Evolutionary conservation across 2,888 invertebrate species (phyloP), one percentile per base, ranked within the genome.

Genomic region (Dusona sp.): DNA sequence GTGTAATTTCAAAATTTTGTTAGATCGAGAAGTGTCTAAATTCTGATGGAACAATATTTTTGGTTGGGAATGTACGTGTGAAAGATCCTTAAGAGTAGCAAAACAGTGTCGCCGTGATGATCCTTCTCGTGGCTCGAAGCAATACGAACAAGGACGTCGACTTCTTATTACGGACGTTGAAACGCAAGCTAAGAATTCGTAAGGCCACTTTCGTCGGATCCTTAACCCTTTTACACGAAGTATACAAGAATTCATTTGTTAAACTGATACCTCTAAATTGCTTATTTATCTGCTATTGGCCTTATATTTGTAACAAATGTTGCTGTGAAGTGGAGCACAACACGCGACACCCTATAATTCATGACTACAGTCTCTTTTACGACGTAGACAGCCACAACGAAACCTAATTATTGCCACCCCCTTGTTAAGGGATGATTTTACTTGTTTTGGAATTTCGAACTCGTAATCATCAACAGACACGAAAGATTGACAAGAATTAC

Each of bases 131-230:
- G 73, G 33, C 38, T 51, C 36, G 51, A 13, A 61, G 82, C 64
- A 74, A 82, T 74, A 81, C 82, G 79, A 75, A 75, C 79, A 86
- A 86, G 85, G 83, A 85, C 85, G 75, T 75, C 85, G 61, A 79
- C 75, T 83, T 77, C 75, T 85, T 70, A 70, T 85, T 82, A 79
- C 68, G 83, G 72, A 54, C n/a, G 73, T 57, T 79, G 51, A 29
- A 57, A 70, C 65, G 19, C 57, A 19, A 22, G 48, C 36, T 25
- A 65, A 45, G 61, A 64, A 75, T 84, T 54, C 9, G 25, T 51
- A 42, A 67, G 54, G 51, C 51, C 29, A 33, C 25, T 22, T 48
- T 68, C 48, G 74, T 48, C 22, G 64, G 51, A 81, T 78, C 85
- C 81, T 85, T 82, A 78, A 79, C 78, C 61, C 78, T 79, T 51